Evolutionary conservation across 2,888 invertebrate genomes (phyloP).

Genomic region (Mechanitis mazaeus): DNA sequence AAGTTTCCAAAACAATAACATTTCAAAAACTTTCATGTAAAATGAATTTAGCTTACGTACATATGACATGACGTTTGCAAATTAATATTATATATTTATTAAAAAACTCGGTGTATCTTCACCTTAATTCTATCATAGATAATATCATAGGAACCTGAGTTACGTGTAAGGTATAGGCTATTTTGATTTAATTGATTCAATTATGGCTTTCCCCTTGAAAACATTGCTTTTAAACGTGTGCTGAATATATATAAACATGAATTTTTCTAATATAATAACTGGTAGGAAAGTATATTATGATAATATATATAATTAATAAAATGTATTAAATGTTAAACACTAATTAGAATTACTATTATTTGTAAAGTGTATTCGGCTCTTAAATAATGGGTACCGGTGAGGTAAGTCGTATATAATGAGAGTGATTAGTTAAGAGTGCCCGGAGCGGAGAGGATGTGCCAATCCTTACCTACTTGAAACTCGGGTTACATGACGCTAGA

Average conservation of each 20-base stretch:
- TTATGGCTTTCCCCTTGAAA: conserved; percentile 17
- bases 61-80: too few relatives aligned
- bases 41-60: too few relatives aligned
- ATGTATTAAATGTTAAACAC: background rate
- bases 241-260: conserved; percentile 9
- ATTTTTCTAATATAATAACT: background rate
- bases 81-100: background rate
- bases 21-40: too few relatives aligned
- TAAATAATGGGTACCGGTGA: background rate
- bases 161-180: conserved; percentile 16
- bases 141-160: conserved; percentile 11
- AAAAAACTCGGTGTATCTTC: conserved; percentile 2
- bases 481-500: conserved; percentile 41
- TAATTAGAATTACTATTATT: background rate
- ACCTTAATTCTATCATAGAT: conserved; percentile 13
- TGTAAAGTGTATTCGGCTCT: background rate
- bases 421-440: conserved; percentile 66
- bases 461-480: conserved; percentile 60
- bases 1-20: background rate
- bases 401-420: conserved; percentile 69
- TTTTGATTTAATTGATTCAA: conserved; percentile 24
- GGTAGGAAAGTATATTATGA: background rate
- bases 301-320: background rate
- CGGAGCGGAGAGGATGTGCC: conserved; percentile 66
- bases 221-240: conserved; percentile 13